Evolutionary conservation across 2,888 invertebrate genomes (phyloP).

Genomic region (Caenorhabditis afra): DNA sequence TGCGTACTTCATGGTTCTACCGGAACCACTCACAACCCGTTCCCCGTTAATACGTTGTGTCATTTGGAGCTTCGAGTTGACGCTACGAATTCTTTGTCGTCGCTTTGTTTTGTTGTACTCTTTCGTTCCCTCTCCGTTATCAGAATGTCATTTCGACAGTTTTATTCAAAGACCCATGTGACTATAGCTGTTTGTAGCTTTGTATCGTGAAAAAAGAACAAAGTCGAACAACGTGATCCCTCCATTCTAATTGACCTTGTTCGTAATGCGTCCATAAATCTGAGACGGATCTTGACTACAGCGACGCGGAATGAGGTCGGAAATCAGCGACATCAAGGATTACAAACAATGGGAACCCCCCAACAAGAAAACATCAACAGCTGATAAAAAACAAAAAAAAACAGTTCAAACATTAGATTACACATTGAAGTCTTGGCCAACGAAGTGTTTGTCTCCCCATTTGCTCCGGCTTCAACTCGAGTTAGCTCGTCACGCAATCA

Average conservation of each 20-base stretch:
- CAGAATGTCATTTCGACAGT: slow-evolving; percentile 7
- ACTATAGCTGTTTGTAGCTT: slow-evolving; percentile 42
- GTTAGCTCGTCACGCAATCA: slow-evolving; percentile 13
- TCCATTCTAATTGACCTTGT: slow-evolving; percentile 31
- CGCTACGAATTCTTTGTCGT: too few relatives aligned
- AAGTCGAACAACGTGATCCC: slow-evolving; percentile 46
- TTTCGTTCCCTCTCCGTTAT: slow-evolving; percentile 5
- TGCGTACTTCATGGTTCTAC: slow-evolving; percentile 6
- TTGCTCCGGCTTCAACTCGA: not conserved
- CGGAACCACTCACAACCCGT: not conserved
- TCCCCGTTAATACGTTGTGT: too few relatives aligned
- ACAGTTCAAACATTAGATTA: slow-evolving; percentile 53
- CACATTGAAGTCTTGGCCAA: slow-evolving; percentile 8
- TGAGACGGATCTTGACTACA: slow-evolving; percentile 33
- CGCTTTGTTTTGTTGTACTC: slow-evolving; percentile 22
- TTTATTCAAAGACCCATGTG: slow-evolving; percentile 32
- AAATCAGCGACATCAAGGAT: slow-evolving; percentile 19
- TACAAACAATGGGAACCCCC: slow-evolving; percentile 22
- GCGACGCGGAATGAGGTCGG: slow-evolving; percentile 2
- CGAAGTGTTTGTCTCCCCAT: not conserved
- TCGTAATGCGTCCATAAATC: slow-evolving; percentile 41
- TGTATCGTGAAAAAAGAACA: slow-evolving; percentile 35
- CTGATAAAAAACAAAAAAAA: slow-evolving; percentile 29
- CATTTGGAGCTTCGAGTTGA: slow-evolving; percentile 1
- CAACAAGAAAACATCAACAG: slow-evolving; percentile 15